Percentiles rank a stretch among this genome's conserved stretches.
Evolutionary conservation across 2,888 invertebrate genomes (phyloP).

Genomic region (Dicyrtoma fusca): DNA sequence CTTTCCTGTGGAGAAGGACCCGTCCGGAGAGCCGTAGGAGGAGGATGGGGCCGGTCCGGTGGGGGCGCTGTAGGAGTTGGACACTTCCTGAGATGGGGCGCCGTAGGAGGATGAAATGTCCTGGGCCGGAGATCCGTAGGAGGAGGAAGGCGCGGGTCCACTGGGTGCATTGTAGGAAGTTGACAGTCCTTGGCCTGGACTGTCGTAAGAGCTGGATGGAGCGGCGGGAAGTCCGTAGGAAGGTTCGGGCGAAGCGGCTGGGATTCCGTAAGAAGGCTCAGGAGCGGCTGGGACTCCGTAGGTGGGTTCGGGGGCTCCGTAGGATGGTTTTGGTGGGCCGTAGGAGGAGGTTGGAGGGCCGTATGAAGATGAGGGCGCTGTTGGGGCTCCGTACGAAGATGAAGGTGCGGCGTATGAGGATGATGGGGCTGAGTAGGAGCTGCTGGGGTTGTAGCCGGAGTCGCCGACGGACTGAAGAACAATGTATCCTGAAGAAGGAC

Average conservation of each 20-base stretch:
- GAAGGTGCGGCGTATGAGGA: slow-evolving; percentile 14
- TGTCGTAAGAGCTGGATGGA: slow-evolving; percentile 15
- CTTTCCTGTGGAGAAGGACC: slow-evolving; percentile 16
- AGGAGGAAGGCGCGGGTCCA: slow-evolving; percentile 20
- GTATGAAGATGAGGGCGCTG: slow-evolving; percentile 20
- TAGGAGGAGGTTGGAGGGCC: slow-evolving; percentile 21
- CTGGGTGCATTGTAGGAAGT: slow-evolving; percentile 18
- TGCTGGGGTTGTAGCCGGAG: slow-evolving; percentile 22
- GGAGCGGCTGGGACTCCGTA: slow-evolving; percentile 22
- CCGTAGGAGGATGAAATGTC: slow-evolving; percentile 11
- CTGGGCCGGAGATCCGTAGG: background rate
- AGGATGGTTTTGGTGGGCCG: slow-evolving; percentile 9
- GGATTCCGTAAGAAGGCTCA: slow-evolving; percentile 14
- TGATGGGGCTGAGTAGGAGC: slow-evolving; percentile 24
- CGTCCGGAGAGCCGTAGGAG: slow-evolving; percentile 10
- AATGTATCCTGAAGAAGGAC: slow-evolving; percentile 49
- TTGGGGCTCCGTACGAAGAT: slow-evolving; percentile 22
- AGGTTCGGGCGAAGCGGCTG: slow-evolving; percentile 7
- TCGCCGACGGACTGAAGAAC: slow-evolving; percentile 50
- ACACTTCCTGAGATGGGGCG: slow-evolving; percentile 11
- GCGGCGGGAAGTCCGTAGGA: slow-evolving; percentile 23
- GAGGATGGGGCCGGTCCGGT: background rate
- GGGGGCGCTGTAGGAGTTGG: background rate
- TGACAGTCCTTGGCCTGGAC: slow-evolving; percentile 5
- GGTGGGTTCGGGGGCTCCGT: slow-evolving; percentile 10